Evolutionary conservation across 2,888 invertebrate genomes (phyloP).

Genomic region (Mechanitis mazaeus): DNA sequence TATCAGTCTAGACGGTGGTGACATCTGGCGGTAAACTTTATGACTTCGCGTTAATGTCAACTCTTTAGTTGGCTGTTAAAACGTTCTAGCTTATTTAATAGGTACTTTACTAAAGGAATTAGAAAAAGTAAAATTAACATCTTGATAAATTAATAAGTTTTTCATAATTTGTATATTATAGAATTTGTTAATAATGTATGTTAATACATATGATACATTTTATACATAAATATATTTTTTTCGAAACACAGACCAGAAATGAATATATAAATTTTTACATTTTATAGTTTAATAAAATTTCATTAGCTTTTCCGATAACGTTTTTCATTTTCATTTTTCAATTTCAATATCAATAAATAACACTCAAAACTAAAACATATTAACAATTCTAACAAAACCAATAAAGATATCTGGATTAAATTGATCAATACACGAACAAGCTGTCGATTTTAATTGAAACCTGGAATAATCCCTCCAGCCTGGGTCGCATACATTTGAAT

Average conservation of each 20-base stretch:
- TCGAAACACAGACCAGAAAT: too few relatives aligned
- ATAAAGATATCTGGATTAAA: constrained; percentile 1
- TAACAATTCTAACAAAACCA: neutral
- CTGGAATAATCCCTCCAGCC: constrained; percentile 30
- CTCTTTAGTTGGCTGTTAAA: neutral
- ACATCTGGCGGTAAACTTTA: constrained; percentile 31
- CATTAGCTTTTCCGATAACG: too few relatives aligned
- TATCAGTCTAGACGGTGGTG: constrained; percentile 35
- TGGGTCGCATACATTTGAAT: constrained; percentile 36
- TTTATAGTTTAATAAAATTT: too few relatives aligned
- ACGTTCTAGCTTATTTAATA: neutral
- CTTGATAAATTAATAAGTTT: too few relatives aligned
- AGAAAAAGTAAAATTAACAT: neutral
- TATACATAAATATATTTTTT: too few relatives aligned
- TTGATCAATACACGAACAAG: constrained; percentile 15
- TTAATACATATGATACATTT: too few relatives aligned
- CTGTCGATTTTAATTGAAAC: constrained; percentile 35
- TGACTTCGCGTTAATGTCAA: neutral
- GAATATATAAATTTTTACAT: neutral
- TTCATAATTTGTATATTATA: too few relatives aligned
- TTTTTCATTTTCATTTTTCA: too few relatives aligned
- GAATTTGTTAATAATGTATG: too few relatives aligned
- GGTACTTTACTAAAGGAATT: neutral
- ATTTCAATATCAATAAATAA: too few relatives aligned
- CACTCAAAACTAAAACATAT: neutral